Evolutionary conservation across 1,140 invertebrate species (phyloP).

Genomic region (Apis cerana): DNA sequence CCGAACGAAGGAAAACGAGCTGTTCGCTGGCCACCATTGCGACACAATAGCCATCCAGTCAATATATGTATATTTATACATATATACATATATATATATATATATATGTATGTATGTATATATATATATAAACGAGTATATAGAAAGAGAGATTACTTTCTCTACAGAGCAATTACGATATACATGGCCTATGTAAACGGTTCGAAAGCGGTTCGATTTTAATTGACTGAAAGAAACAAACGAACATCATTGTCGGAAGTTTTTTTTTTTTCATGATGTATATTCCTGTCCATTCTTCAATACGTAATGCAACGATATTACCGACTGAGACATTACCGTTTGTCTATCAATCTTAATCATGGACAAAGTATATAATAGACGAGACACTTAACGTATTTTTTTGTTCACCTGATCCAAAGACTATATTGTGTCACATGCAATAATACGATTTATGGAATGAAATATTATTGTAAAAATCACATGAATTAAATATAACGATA

Average conservation of each 20-base stretch:
- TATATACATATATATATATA: not conserved
- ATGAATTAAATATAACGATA: too few species aligned
- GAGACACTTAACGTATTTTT: too few species aligned
- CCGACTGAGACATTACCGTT: not conserved
- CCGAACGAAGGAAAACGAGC: slow-evolving; percentile 40
- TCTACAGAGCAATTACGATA: slow-evolving; percentile 51
- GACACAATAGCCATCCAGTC: slow-evolving; percentile 56
- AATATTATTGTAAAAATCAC: too few species aligned
- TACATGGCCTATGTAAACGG: not conserved
- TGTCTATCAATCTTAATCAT: not conserved
- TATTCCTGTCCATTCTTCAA: not conserved
- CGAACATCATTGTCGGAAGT: not conserved
- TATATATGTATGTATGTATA: not conserved
- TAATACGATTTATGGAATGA: too few species aligned
- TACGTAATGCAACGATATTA: not conserved
- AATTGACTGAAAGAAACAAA: not conserved
- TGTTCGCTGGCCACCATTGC: slow-evolving; percentile 40
- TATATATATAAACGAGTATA: not conserved
- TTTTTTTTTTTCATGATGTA: not conserved
- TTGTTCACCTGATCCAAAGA: too few species aligned
- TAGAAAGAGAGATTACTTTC: slow-evolving; percentile 62
- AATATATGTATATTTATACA: slow-evolving; percentile 4
- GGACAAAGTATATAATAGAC: too few species aligned
- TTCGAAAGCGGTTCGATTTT: slow-evolving; percentile 20
- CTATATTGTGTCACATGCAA: too few species aligned